Percentiles rank a stretch among this genome's conserved stretches.
Evolutionary conservation across 2,888 invertebrate species (phyloP).

Genomic region (Caenorhabditis sp.): DNA sequence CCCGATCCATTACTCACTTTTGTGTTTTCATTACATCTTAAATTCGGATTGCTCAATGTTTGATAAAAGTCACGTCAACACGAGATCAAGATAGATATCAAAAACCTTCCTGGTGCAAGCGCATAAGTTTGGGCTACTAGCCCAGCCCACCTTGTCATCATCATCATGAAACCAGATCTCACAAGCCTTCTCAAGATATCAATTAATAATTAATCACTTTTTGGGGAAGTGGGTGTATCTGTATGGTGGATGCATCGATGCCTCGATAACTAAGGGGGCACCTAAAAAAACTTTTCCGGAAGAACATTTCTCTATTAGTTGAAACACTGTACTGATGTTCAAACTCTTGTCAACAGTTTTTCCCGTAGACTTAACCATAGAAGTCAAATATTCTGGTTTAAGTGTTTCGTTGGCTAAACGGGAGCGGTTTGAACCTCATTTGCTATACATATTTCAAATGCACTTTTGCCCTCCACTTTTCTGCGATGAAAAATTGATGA

Average conservation of each 20-base stretch:
- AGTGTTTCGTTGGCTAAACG: slow-evolving; percentile 30
- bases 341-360: no score
- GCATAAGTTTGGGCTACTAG: slow-evolving; percentile 5
- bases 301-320: no score
- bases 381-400: slow-evolving; percentile 42
- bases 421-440: slow-evolving; percentile 15
- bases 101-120: slow-evolving; percentile 30
- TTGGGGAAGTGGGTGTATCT: slow-evolving; percentile 40
- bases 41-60: slow-evolving; percentile 13
- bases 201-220: slow-evolving; percentile 49
- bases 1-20: background rate
- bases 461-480: slow-evolving; percentile 44
- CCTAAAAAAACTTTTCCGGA: slow-evolving; percentile 30
- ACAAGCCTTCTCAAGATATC: slow-evolving; percentile 29
- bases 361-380: no score
- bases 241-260: slow-evolving; percentile 24
- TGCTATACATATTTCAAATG: slow-evolving; percentile 50
- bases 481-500: slow-evolving; percentile 60
- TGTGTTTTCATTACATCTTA: slow-evolving; percentile 10
- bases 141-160: slow-evolving; percentile 15
- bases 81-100: background rate
- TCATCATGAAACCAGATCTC: slow-evolving; percentile 45
- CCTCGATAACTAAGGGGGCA: background rate
- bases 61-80: slow-evolving; percentile 11
- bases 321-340: no score